Conservation (phyloP, 2,888 invertebrate species). For the Pyrochroa serraticornis region DNA sequence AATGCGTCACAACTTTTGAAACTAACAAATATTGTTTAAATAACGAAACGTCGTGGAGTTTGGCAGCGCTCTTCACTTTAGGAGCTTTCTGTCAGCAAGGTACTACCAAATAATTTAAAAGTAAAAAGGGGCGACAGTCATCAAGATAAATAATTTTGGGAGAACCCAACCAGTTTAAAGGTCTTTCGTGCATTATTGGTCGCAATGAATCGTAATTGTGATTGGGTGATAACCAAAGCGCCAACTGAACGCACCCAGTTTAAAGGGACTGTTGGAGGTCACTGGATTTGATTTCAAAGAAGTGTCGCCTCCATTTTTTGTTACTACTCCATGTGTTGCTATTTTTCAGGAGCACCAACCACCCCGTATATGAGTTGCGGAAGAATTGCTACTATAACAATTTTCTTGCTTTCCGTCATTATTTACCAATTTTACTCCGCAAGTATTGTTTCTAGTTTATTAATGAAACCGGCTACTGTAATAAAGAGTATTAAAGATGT, state of each 20-base stretch:
- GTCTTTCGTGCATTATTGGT: too few relatives aligned
- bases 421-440: conserved; percentile 73
- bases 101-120: conserved; percentile 15
- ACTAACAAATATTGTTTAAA: conserved; percentile 17
- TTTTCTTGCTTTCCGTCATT: conserved; percentile 49
- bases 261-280: too few relatives aligned
- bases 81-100: conserved; percentile 52
- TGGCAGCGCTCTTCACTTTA: conserved; percentile 39
- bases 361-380: conserved; percentile 43
- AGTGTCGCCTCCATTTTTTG: too few relatives aligned
- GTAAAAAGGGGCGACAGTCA: too few relatives aligned
- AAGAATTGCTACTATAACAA: conserved; percentile 42
- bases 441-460: conserved; percentile 67
- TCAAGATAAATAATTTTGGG: too few relatives aligned
- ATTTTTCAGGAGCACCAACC: conserved; percentile 39
- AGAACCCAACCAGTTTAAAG: too few relatives aligned
- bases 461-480: conserved; percentile 65
- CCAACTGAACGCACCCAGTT: too few relatives aligned
- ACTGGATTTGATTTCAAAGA: too few relatives aligned
- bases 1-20: conserved; percentile 36
- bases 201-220: too few relatives aligned
- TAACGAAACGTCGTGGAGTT: conserved; percentile 43
- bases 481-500: conserved; percentile 65
- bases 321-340: too few relatives aligned
- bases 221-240: too few relatives aligned